phyloP scores from a whole-genome alignment of 2,888 invertebrate species.

The Limenitis camilla region DNA sequence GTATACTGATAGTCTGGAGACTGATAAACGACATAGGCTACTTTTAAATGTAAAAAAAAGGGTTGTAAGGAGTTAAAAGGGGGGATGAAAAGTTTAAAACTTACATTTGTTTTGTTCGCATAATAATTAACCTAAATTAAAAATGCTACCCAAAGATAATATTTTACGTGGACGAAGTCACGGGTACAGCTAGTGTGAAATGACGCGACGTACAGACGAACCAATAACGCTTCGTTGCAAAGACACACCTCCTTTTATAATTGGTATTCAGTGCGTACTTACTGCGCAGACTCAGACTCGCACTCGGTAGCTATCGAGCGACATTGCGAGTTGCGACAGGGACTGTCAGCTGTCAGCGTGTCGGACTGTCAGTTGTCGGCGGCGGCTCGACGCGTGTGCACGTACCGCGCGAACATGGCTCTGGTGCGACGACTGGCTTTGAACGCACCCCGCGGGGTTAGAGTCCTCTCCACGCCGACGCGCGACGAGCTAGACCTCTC shows the following conservation, averaged over 20 bases:
- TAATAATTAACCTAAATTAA: too few species aligned
- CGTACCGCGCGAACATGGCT: conserved; percentile 47
- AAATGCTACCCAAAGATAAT: too few species aligned
- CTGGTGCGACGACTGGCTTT: conserved; percentile 61
- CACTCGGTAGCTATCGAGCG: conserved; percentile 61
- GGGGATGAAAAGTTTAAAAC: too few species aligned
- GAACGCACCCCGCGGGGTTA: conserved; percentile 50
- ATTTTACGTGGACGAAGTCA: too few species aligned
- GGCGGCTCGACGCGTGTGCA: conserved; percentile 45
- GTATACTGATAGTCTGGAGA: too few species aligned
- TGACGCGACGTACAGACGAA: conserved; percentile 9
- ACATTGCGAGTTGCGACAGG: conserved; percentile 52
- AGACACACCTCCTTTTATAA: conserved; percentile 72
- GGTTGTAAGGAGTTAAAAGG: too few species aligned
- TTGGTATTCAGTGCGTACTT: conserved; percentile 65
- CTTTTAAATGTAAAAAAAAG: too few species aligned
- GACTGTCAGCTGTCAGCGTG: conserved; percentile 47
- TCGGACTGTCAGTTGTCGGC: conserved; percentile 49
- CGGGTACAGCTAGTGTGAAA: too few species aligned
- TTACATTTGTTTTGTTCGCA: too few species aligned
- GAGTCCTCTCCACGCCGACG: conserved; percentile 42
- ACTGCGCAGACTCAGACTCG: conserved; percentile 23
- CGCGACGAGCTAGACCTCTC: conserved; percentile 85
- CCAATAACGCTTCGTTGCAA: conserved; percentile 45
- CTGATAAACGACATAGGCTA: too few species aligned